Evolutionary conservation across 2,888 invertebrate species (phyloP).

Genomic region (Cerastis leucographa): DNA sequence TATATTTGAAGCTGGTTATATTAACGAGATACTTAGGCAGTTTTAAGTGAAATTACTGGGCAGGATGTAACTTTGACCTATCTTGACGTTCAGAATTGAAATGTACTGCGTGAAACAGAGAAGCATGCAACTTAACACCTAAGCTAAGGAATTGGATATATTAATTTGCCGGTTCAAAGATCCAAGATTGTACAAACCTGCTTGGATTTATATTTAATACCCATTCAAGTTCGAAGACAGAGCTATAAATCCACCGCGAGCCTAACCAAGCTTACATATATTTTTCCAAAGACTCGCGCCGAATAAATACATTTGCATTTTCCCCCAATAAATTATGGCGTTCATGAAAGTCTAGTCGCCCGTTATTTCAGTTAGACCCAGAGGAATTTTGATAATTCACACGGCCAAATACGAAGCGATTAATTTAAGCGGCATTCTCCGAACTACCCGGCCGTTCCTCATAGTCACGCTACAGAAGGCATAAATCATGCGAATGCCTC

Average conservation of each 20-base stretch:
- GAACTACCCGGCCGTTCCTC: conserved; percentile 79
- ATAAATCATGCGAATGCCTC: conserved; percentile 82
- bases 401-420: conserved; percentile 79
- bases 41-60: background rate
- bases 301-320: conserved; percentile 62
- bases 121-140: conserved; percentile 21
- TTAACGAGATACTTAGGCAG: conserved; percentile 2
- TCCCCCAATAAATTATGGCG: conserved; percentile 53
- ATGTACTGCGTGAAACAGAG: conserved; percentile 6
- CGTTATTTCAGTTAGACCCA: conserved; percentile 68
- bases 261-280: conserved; percentile 52
- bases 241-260: conserved; percentile 35
- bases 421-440: conserved; percentile 83
- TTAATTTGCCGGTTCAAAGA: conserved; percentile 40
- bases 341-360: conserved; percentile 61
- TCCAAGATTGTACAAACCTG: conserved; percentile 30
- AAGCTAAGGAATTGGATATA: conserved; percentile 36
- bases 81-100: conserved; percentile 34
- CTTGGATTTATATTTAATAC: conserved; percentile 52
- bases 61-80: conserved; percentile 21
- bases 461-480: conserved; percentile 81
- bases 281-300: conserved; percentile 53
- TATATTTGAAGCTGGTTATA: conserved; percentile 15
- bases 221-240: conserved; percentile 51
- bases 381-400: conserved; percentile 75